phyloP scores from a whole-genome alignment of 2,113 vertebrate species.

The Platysternon megacephalum region DNA sequence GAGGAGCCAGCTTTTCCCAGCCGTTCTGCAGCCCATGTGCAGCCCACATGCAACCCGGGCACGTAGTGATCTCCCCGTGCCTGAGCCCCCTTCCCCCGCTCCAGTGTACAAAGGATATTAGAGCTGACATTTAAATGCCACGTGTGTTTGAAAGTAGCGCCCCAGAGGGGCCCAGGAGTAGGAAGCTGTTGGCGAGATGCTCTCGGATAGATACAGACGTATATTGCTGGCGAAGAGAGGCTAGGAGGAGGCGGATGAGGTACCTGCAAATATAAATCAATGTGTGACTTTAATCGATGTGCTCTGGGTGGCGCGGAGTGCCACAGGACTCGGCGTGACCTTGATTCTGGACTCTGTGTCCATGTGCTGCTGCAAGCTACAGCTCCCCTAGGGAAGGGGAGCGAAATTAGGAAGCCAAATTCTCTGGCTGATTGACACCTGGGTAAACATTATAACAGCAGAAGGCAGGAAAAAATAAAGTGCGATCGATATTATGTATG shows the following conservation, averaged over 20 bases:
- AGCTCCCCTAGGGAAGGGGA: conserved; percentile 58
- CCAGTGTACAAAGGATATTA: neutral
- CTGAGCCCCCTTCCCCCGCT: neutral
- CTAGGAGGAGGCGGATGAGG: conserved; percentile 52
- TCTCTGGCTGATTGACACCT: conserved; percentile 73
- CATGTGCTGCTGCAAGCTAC: conserved; percentile 15
- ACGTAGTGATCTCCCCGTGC: neutral
- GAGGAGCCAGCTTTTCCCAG: neutral
- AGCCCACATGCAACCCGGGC: neutral
- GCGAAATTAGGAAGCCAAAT: conserved; percentile 74
- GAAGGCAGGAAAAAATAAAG: conserved; percentile 47
- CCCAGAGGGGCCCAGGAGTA: neutral
- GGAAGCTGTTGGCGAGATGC: neutral
- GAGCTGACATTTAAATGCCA: conserved; percentile 16
- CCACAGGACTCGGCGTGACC: conserved; percentile 71
- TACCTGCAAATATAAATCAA: conserved; percentile 72
- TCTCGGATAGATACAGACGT: neutral
- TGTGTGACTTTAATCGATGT: conserved; percentile 76
- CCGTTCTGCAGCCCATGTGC: neutral
- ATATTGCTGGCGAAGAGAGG: neutral
- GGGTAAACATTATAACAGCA: conserved; percentile 70
- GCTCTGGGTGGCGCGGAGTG: conserved; percentile 62
- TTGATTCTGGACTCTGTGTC: conserved; percentile 65
- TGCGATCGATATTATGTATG: conserved; percentile 63
- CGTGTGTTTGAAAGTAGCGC: neutral